Evolutionary conservation across 2,113 vertebrate species (phyloP), one percentile per base, ranked within the genome.

Genomic region (Ginglymostoma cirratum): DNA sequence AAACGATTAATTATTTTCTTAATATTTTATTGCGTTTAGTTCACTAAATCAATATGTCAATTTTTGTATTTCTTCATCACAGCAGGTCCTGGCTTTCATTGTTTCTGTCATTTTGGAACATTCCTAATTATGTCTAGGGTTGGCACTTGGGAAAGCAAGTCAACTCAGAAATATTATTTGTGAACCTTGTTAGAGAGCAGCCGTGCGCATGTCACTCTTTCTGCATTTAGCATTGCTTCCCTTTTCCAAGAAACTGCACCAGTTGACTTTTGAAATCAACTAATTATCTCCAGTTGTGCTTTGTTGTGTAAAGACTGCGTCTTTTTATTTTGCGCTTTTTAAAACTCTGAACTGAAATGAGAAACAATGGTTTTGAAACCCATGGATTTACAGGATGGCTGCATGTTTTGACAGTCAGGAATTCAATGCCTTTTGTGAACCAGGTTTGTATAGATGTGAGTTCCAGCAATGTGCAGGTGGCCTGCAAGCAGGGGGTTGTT

Each of bases 1-100:
- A 24, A 61, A 93, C 38, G 8, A 23, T 93, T 93, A 93, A 93
- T 93, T 93, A 93, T 93, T 93, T 2, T 5, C 38, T 93, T 93
- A 93, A 66, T 93, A 93, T 93, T n/a, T 93, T 38, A 67, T 61
- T 8, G 89, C 66, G 61, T 21, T 38, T 21, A 34, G n/a, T 93
- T 93, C 55, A 93, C 30, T 93, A 66, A 93, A 93, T 66, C 89
- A 66, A 38, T 34, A 23, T 38, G 55, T 38, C 89, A 93, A 93
- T 66, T 93, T 93, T n/a, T 38, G 5, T 65, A 38, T 66, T 92
- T 92, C 34, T 92, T 92, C 55, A n/a, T 66, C 55, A 93, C 34
- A 19, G 34, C 21, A 27, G 61, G 19, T 93, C 89, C 8, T 38
- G 66, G 66, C 55, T 66, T 65, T 93, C 89, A 93, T 93, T 66